Base-by-base conservation (phyloP, 2,797 vertebrate genomes). In the Lemur catta region DNA sequence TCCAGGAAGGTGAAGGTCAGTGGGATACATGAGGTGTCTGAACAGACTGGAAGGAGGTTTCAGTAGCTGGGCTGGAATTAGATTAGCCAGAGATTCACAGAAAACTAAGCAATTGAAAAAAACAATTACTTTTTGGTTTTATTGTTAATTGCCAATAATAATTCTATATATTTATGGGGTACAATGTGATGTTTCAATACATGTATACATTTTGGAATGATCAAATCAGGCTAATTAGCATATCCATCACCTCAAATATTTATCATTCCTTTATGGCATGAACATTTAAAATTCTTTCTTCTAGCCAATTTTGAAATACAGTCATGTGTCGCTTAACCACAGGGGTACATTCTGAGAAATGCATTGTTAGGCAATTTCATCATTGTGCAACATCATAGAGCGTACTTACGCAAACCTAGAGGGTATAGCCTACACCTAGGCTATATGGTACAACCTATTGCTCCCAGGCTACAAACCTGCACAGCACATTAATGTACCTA, bases 31-130 rank as follows among this genome's bases (percentile, higher is more conserved):
- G 24, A 85, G 28, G 12, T 76, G 17, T 88, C 28, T 59, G 30
- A 71, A 61, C 6, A 67, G 35, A 26, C 65, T 72, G 13, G 63
- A 30, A 61, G n/a, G 65, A 67, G 30, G 26, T 41, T 80, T 81
- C 61, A 95, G 81, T 43, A 76, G 22, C 28, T 38, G 24, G 4
- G 11, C 67, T 94, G 33, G 43, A 33, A 76, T 81, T 80, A 63
- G 75, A 41, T 69, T 24, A 41, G 38, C 33, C 41, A 74, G 61
- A 71, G 35, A 65, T 22, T 92, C 7, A 59, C 82, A 78, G 63
- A 94, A 92, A 95, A 46, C 63, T 59, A 96, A 78, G 50, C 61
- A 92, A 76, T 46, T 59, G 10, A 65, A 46, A 50, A 84, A 65
- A 65, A 71, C 17, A 80, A 78, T 13, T 72, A 55, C 43, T 72